These are phyloP conservation scores for Liasis olivaceus DNA, from an alignment of 2,797 vertebrate genomes.

Conservation along the genomic window DNA sequence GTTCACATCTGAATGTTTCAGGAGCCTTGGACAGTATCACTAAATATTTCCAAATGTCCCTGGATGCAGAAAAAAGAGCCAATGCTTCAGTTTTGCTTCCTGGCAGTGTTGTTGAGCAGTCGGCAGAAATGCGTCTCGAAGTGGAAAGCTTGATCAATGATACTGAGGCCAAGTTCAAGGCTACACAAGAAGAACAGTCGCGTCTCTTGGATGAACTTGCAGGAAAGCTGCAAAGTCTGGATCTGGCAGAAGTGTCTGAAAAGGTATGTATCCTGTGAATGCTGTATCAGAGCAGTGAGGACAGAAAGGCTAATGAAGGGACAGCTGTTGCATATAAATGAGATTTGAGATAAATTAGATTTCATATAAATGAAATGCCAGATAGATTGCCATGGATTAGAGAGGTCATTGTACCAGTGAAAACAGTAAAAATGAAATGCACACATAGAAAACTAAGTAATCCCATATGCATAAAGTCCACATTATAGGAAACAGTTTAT, in stretches of 20 bases:
- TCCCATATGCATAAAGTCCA: no score
- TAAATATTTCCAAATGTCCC: slow-evolving; percentile 88
- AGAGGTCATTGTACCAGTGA: no score
- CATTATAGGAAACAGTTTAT: no score
- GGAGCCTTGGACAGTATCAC: slow-evolving; percentile 90
- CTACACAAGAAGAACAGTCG: slow-evolving; percentile 83
- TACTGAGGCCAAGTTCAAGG: slow-evolving; percentile 78
- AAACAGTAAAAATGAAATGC: no score
- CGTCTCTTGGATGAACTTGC: slow-evolving; percentile 89
- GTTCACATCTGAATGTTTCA: slow-evolving; percentile 64
- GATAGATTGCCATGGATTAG: neutral
- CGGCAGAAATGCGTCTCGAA: slow-evolving; percentile 73
- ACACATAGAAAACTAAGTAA: no score
- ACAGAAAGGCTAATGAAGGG: rapidly evolving
- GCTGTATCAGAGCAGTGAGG: neutral
- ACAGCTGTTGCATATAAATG: neutral
- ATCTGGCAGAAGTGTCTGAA: slow-evolving; percentile 83
- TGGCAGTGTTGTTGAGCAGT: slow-evolving; percentile 77
- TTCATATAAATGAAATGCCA: neutral
- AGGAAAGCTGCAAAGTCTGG: slow-evolving; percentile 88
- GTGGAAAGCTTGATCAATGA: slow-evolving; percentile 83
- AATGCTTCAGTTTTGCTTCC: slow-evolving; percentile 82
- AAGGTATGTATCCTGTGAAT: slow-evolving; percentile 74
- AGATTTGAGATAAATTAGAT: neutral
- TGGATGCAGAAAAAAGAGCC: slow-evolving; percentile 83